Percentiles rank a stretch among this genome's conserved stretches.
These are phyloP conservation scores for Stratiomys singularior DNA, from an alignment of 2,888 invertebrate genomes.

Conservation along the genomic window DNA sequence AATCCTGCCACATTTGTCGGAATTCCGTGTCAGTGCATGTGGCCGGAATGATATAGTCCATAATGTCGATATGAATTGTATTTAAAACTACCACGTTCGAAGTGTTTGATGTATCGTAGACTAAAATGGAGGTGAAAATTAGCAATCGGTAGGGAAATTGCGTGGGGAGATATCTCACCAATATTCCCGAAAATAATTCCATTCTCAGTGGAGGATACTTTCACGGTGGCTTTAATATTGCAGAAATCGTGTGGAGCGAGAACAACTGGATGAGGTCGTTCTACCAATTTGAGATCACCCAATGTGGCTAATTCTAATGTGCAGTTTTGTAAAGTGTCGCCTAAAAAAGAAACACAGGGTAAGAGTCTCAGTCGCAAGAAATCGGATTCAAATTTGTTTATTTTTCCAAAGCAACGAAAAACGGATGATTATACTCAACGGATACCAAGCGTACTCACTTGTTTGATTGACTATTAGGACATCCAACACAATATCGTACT, in stretches of 20 bases:
- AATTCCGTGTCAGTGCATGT: conserved; percentile 95
- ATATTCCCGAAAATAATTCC: conserved; percentile 99
- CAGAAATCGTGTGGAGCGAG: conserved; percentile 97
- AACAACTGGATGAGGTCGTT: conserved; percentile 95
- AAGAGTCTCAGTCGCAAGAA: neutral
- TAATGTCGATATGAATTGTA: conserved; percentile 99
- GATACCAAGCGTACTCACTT: conserved; percentile 67
- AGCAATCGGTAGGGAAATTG: neutral
- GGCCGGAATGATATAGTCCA: conserved; percentile 98
- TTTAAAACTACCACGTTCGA: conserved; percentile 96
- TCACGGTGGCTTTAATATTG: conserved; percentile 98
- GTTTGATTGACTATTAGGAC: conserved; percentile 99
- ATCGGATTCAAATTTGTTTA: conserved; percentile 22
- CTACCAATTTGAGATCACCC: conserved; percentile 97
- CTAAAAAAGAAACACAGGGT: conserved; percentile 58
- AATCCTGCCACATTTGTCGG: conserved; percentile 99
- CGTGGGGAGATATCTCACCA: conserved; percentile 66
- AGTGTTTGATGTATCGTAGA: conserved; percentile 87
- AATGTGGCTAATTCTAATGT: conserved; percentile 97
- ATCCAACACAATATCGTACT: conserved; percentile 98
- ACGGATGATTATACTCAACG: no score
- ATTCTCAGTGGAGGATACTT: conserved; percentile 99
- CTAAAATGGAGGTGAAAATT: conserved; percentile 65
- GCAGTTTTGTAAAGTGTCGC: conserved; percentile 97
- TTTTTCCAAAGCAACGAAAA: no score